Evolutionary conservation across 2,113 vertebrate species (phyloP), one percentile per base, ranked within the genome.

Genomic region (Astatotilapia flaviijosephi): DNA sequence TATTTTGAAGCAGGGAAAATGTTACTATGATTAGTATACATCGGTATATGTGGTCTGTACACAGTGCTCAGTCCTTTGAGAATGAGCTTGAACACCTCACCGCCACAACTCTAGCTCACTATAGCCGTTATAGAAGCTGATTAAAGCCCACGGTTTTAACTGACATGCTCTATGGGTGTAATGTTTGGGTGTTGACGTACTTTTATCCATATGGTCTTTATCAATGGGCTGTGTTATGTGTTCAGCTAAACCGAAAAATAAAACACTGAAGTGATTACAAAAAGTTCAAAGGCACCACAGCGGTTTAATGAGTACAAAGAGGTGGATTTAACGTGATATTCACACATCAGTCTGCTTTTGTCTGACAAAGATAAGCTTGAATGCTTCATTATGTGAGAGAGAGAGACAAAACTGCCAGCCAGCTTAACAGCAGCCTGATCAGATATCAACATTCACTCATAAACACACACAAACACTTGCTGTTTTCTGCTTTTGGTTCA

Each of bases 401-500:
- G 21, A 60, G 11, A 60, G 58, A 31, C 51, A 83, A 85, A 80
- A 31, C 70, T 77, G 70, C 23, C 70, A 77, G 23, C 70, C 42
- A 19, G 70, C 42, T 53, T 65, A 80, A 84, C 79, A 56, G 28
- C 9, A 80, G 40, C 56, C 35, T 83, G 31, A 91, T 65, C 51
- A 70, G 49, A 83, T 19, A 86, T 82, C 85, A 86, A 51, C 82
- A 79, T 79, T 85, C 87, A 81, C 70, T 88, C 65, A 45, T 56
- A 54, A 85, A 88, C 45, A 65, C 55, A 6, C 40, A 75, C 68
- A 26, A 47, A 82, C 87, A 75, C 70, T 62, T 35, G n/a, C 77
- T 83, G 9, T 79, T 85, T 51, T 91, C 55, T 77, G 58, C 70
- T 89, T 65, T 85, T 11, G 81, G 86, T 88, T 86, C 85, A 85